Percentiles rank a stretch among this genome's conserved stretches.
phyloP scores from a whole-genome alignment of 2,797 vertebrate species.

The Falco berigora region DNA sequence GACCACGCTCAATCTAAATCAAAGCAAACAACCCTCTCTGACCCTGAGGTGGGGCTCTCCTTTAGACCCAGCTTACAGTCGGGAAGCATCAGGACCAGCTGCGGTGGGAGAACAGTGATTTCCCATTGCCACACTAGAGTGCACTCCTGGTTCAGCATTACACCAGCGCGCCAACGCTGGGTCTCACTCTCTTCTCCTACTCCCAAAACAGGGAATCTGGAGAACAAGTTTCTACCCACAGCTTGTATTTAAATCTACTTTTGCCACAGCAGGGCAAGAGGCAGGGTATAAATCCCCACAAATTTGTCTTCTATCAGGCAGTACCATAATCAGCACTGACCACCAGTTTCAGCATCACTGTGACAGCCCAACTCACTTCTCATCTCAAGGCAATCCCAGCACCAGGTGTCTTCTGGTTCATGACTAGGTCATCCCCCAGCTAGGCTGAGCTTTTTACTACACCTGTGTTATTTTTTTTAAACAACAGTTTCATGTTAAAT shows the following conservation, averaged over 20 bases:
- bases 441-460: not conserved
- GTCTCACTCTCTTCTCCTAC: not conserved
- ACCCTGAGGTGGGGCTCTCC: not conserved
- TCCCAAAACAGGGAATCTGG: not conserved
- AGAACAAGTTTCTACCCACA: not conserved
- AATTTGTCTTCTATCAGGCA: not conserved
- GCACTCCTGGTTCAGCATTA: not conserved
- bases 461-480: not conserved
- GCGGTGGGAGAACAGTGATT: not conserved
- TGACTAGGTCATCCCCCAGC: too few relatives aligned
- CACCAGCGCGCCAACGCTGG: not conserved
- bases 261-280: not conserved
- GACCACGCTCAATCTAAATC: not conserved
- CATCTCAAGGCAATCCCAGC: not conserved
- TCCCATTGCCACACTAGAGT: not conserved
- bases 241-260: not conserved
- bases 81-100: not conserved
- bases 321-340: not conserved
- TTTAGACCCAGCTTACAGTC: not conserved
- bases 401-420: not conserved
- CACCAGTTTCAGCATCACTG: not conserved
- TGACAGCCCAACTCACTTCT: not conserved
- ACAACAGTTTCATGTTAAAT: not conserved
- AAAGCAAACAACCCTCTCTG: not conserved
- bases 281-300: not conserved